Conservation (phyloP, 1,140 invertebrate species). For the Mizuhopecten yessoensis region DNA sequence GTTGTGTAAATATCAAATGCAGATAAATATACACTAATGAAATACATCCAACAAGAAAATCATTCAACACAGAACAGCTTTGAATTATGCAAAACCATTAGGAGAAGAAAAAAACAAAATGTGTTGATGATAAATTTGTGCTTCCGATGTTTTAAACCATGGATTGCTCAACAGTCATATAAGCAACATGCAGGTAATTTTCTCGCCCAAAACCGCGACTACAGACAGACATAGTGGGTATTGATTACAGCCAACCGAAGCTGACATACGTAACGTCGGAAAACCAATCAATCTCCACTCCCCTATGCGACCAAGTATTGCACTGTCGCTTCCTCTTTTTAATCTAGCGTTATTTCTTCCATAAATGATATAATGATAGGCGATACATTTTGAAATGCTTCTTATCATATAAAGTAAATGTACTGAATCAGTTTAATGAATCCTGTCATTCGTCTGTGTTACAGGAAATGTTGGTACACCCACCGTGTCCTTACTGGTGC, state of each 20-base stretch:
- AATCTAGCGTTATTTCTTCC: too few species aligned
- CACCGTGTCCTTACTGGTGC: too few species aligned
- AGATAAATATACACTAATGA: too few species aligned
- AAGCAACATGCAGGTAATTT: conserved; percentile 35
- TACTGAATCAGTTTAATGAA: too few species aligned
- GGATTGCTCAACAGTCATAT: not conserved
- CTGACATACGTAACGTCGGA: not conserved
- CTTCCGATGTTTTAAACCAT: not conserved
- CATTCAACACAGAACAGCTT: too few species aligned
- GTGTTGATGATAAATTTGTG: not conserved
- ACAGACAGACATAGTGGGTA: not conserved
- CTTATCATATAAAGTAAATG: not conserved
- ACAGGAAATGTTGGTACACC: too few species aligned
- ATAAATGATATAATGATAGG: too few species aligned
- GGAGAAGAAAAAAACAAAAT: not conserved
- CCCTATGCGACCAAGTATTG: not conserved
- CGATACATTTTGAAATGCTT: not conserved
- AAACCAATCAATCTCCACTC: not conserved
- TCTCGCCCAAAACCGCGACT: not conserved
- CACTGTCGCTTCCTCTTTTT: not conserved
- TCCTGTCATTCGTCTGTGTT: too few species aligned
- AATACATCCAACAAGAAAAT: too few species aligned
- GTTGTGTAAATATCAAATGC: too few species aligned
- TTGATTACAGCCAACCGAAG: not conserved
- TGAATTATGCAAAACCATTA: too few species aligned